Evolutionary conservation across 2,113 vertebrate species (phyloP), one percentile per base, ranked within the genome.

Genomic region (Caretta caretta): DNA sequence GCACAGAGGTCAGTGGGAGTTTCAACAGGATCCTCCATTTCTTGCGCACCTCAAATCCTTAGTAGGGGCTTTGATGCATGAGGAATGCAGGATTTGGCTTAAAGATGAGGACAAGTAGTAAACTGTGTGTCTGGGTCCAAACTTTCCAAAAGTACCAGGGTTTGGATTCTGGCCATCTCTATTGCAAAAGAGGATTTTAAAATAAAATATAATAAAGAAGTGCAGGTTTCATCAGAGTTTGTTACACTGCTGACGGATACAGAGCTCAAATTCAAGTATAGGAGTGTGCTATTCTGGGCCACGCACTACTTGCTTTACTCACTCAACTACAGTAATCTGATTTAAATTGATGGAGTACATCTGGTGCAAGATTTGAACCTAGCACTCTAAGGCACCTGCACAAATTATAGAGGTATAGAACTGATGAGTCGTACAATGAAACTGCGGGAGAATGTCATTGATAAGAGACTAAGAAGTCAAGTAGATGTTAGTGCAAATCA

Each of bases 241-340:
- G 51, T n/a, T 53, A 75, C 16, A 4, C 3, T 27, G 42, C 29
- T 59, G 51, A 17, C 31, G 76, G 3, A 7, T 13, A 29, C 59
- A 19, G 53, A 57, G 35, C 72, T 88, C 19, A 0, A 5, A 31
- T 79, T 53, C 22, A 54, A 20, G 12, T 42, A 65, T 42, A 12
- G 27, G 24, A 2, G 11, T 3, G 9, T n/a, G 13, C 69, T n/a
- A 4, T 80, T 49, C 42, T 3, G 38, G 48, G 49, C 50, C 75
- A 27, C 1, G 0, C 53, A 25, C 54, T 7, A 24, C 38, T 10
- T 3, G 49, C 16, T 0, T 5, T 42, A 42, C 19, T 51, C 54
- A 25, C 6, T 3, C 3, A n/a, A 0, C 42, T 2, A 49, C 2
- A 3, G 35, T 29, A 22, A 3, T 1, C 51, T 53, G 22, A 76